phyloP scores from a whole-genome alignment of 2,797 vertebrate genomes.

The Parotocinclus haroldoi region DNA sequence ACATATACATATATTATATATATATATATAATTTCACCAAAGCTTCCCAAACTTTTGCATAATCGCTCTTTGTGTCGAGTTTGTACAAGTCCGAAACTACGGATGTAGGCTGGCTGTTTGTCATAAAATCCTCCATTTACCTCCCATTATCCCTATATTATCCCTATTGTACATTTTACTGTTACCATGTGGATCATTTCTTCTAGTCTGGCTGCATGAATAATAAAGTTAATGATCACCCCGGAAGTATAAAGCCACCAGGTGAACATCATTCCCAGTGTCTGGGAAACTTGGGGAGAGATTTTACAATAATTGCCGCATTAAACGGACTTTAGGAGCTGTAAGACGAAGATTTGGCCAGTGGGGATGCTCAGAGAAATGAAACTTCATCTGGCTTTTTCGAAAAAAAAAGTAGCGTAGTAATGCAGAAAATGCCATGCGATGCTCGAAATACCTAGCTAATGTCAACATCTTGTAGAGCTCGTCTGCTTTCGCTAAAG shows the following conservation, averaged over 20 bases:
- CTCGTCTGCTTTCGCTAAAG: too few species aligned
- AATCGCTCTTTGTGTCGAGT: too few species aligned
- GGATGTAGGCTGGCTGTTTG: not conserved
- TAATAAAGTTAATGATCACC: slow-evolving; percentile 22
- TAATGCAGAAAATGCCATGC: too few species aligned
- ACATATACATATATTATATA: too few species aligned
- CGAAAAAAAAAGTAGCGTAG: too few species aligned
- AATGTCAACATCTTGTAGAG: too few species aligned
- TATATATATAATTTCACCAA: too few species aligned
- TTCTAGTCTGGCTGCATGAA: slow-evolving; percentile 4
- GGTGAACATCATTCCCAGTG: slow-evolving; percentile 4
- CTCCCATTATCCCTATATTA: slow-evolving; percentile 1
- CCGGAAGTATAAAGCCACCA: slow-evolving; percentile 13
- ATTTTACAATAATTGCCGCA: not conserved
- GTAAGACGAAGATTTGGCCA: too few species aligned
- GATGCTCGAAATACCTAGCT: too few species aligned
- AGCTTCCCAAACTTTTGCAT: too few species aligned
- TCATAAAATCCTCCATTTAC: not conserved
- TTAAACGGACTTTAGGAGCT: not conserved
- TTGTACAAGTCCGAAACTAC: not conserved
- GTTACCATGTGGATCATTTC: slow-evolving; percentile 11
- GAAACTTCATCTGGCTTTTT: too few species aligned
- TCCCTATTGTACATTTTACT: not conserved
- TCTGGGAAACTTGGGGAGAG: not conserved
- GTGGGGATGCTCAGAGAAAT: too few species aligned